Conservation (phyloP, 2,113 vertebrate genomes). For the Leuciscus idus region DNA sequence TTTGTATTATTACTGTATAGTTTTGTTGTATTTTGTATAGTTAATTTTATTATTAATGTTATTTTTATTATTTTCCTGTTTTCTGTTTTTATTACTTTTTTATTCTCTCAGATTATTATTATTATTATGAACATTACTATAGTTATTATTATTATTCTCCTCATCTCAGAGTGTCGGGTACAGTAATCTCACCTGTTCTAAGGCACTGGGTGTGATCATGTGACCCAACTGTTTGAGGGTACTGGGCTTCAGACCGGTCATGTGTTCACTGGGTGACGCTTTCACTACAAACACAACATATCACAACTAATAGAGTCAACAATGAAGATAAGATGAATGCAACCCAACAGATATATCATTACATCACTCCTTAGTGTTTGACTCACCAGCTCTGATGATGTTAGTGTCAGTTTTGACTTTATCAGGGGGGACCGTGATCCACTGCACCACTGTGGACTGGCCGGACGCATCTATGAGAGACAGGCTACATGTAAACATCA, state of each 20-base stretch:
- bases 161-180: neutral
- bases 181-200: slow-evolving; percentile 63
- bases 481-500: neutral
- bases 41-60: too few species aligned
- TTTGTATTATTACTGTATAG: too few species aligned
- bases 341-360: neutral
- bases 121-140: neutral
- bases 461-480: neutral
- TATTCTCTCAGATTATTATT: neutral
- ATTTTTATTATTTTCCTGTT: too few species aligned
- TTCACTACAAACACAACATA: slow-evolving; percentile 70
- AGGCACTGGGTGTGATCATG: slow-evolving; percentile 34
- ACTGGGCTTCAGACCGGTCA: slow-evolving; percentile 88
- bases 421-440: slow-evolving; percentile 69
- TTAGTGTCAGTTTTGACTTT: slow-evolving; percentile 59
- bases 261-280: slow-evolving; percentile 70
- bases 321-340: neutral
- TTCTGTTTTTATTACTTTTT: neutral
- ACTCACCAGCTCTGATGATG: slow-evolving; percentile 62
- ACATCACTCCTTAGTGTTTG: neutral
- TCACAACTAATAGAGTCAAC: neutral
- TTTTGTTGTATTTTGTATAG: too few species aligned
- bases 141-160: neutral
- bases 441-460: slow-evolving; percentile 68
- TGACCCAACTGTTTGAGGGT: slow-evolving; percentile 78